Percentiles rank a stretch among this genome's conserved stretches.
Evolutionary conservation across 1,140 invertebrate genomes (phyloP).

Genomic region (Drosophila repletoides): DNA sequence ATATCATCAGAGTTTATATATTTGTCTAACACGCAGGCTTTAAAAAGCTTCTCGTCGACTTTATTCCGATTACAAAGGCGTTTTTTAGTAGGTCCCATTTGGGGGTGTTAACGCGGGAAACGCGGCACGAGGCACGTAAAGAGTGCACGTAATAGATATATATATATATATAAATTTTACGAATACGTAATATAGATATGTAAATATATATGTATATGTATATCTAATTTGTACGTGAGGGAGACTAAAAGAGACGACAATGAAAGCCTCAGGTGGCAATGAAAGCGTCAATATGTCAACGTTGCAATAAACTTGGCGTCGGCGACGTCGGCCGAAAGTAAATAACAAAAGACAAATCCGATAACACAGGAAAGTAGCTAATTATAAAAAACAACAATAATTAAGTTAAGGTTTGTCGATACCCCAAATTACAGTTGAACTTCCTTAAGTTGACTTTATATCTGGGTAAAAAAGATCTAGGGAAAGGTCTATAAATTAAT

Average conservation of each 20-base stretch:
- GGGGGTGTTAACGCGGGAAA: not conserved
- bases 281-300: conserved; percentile 11
- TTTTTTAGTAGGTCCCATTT: not conserved
- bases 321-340: conserved; percentile 17
- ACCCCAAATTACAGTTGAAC: too few species aligned
- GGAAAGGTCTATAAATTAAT: too few species aligned
- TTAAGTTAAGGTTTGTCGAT: not conserved
- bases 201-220: not conserved
- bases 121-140: conserved; percentile 7
- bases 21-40: conserved; percentile 16
- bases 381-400: conserved; percentile 4
- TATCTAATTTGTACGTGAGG: conserved; percentile 1
- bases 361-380: not conserved
- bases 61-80: conserved; percentile 5
- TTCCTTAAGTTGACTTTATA: too few species aligned
- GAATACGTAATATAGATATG: not conserved
- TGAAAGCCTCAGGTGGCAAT: conserved; percentile 43
- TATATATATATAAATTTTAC: not conserved
- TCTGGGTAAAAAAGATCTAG: too few species aligned
- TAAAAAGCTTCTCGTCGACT: conserved; percentile 23
- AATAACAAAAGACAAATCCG: conserved; percentile 18
- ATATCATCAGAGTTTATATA: conserved; percentile 1
- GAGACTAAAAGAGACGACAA: conserved; percentile 34
- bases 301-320: conserved; percentile 11
- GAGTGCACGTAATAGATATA: conserved; percentile 19